phyloP scores from a whole-genome alignment of 2,797 vertebrate genomes.

The Loris lydekkerianus region DNA sequence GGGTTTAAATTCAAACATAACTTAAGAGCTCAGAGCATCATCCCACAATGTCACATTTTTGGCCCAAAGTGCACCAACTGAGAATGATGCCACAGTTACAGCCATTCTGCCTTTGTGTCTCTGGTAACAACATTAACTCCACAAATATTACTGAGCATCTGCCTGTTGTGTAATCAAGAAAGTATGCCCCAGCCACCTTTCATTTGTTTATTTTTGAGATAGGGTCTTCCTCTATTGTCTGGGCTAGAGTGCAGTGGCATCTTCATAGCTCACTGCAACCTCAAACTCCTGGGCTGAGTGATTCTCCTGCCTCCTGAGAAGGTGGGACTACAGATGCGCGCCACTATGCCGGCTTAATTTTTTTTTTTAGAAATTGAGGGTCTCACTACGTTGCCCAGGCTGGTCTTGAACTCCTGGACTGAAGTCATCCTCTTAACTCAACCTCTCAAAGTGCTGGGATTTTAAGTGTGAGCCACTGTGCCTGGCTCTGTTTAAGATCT shows the following conservation, averaged over 20 bases:
- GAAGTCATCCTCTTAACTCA: neutral
- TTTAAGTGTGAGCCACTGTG: neutral
- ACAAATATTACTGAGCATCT: slow-evolving; percentile 51
- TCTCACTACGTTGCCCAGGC: neutral
- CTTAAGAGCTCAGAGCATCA: slow-evolving; percentile 11
- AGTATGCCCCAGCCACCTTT: neutral
- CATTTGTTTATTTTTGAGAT: neutral
- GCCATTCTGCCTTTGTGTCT: neutral
- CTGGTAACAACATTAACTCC: slow-evolving; percentile 29
- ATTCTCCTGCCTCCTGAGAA: neutral
- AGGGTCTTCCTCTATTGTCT: neutral
- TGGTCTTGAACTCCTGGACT: neutral
- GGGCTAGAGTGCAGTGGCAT: neutral
- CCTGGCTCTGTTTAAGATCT: neutral
- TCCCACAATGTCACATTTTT: neutral
- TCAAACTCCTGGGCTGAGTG: neutral
- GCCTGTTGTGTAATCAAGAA: neutral
- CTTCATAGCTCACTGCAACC: neutral
- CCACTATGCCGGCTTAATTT: neutral
- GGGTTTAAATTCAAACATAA: slow-evolving; percentile 37
- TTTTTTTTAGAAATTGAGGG: neutral
- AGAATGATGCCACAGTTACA: neutral
- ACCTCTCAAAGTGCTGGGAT: neutral
- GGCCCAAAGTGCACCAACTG: neutral
- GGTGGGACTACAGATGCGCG: neutral